A percentile compares a stretch with the other conserved stretches of the same genome.
Evolutionary conservation across 2,113 vertebrate genomes (phyloP).

Genomic region (Paramisgurnus dabryanus): DNA sequence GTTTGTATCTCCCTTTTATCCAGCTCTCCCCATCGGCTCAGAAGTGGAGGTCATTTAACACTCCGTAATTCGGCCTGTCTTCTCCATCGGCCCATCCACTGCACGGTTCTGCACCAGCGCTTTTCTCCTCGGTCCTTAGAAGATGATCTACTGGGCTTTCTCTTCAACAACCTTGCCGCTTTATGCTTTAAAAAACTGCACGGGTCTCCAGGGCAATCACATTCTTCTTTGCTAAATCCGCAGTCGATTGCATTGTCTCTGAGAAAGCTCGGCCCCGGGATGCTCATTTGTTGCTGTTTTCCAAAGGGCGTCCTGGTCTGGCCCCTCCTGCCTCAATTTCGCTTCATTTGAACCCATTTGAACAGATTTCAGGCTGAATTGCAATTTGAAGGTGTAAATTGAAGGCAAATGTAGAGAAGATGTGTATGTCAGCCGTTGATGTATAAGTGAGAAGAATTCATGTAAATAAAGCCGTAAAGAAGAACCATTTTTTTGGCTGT

Average conservation of each 20-base stretch:
- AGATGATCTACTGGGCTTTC: constrained; percentile 54
- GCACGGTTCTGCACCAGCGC: constrained; percentile 23
- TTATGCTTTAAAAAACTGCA: constrained; percentile 42
- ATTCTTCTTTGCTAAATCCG: constrained; percentile 46
- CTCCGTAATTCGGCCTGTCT: constrained; percentile 35
- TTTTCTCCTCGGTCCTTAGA: constrained; percentile 41
- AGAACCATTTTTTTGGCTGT: too few relatives aligned
- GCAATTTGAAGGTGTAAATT: constrained; percentile 32
- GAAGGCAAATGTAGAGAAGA: constrained; percentile 5
- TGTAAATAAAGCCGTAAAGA: not conserved
- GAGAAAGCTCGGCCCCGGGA: constrained; percentile 48
- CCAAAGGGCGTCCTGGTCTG: constrained; percentile 24
- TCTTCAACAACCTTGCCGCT: constrained; percentile 47
- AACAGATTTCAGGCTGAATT: constrained; percentile 1
- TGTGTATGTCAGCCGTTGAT: constrained; percentile 5
- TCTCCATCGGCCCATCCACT: constrained; percentile 30
- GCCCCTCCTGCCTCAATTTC: constrained; percentile 1
- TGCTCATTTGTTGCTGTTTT: constrained; percentile 54
- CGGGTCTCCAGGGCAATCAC: constrained; percentile 43
- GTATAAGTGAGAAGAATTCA: not conserved
- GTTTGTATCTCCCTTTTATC: constrained; percentile 24
- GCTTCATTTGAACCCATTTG: constrained; percentile 28
- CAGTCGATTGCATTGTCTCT: constrained; percentile 54
- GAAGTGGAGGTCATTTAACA: constrained; percentile 35
- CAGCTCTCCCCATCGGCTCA: constrained; percentile 5